A percentile compares a stretch with the other conserved stretches of the same genome.
Conservation (phyloP, 2,113 vertebrate genomes). For the Sturnira hondurensis region DNA sequence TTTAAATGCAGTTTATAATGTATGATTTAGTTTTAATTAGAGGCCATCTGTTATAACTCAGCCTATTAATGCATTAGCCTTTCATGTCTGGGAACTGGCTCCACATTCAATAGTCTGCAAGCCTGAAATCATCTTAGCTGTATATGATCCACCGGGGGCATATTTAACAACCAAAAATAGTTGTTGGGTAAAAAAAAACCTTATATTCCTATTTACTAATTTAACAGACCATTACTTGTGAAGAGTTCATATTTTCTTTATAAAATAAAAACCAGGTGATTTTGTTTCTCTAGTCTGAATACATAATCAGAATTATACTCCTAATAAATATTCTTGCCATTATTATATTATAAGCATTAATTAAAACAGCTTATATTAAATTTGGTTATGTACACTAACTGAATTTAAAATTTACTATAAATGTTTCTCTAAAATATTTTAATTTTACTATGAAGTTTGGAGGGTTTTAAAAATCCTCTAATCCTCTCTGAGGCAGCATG, state of each 20-base stretch:
- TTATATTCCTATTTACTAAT: not conserved
- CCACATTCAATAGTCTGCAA: not conserved
- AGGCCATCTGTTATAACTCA: not conserved
- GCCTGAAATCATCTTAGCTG: not conserved
- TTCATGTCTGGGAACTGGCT: not conserved
- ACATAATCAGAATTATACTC: not conserved
- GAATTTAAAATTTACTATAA: not conserved
- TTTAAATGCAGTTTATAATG: not conserved
- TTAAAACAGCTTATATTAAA: not conserved
- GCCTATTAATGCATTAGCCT: constrained; percentile 5
- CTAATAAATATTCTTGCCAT: not conserved
- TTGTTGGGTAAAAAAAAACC: not conserved
- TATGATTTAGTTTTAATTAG: constrained; percentile 41
- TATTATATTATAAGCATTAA: not conserved
- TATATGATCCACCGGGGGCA: not conserved
- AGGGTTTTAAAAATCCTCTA: not conserved
- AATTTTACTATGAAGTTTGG: not conserved
- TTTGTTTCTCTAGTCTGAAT: not conserved
- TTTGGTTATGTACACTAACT: not conserved
- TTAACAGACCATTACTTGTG: not conserved
- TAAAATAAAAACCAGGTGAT: not conserved
- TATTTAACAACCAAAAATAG: not conserved
- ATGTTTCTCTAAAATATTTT: not conserved
- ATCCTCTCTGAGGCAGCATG: not conserved
- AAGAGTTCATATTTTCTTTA: not conserved